Conservation (phyloP, 2,888 invertebrate species). For the Spodoptera picta region DNA sequence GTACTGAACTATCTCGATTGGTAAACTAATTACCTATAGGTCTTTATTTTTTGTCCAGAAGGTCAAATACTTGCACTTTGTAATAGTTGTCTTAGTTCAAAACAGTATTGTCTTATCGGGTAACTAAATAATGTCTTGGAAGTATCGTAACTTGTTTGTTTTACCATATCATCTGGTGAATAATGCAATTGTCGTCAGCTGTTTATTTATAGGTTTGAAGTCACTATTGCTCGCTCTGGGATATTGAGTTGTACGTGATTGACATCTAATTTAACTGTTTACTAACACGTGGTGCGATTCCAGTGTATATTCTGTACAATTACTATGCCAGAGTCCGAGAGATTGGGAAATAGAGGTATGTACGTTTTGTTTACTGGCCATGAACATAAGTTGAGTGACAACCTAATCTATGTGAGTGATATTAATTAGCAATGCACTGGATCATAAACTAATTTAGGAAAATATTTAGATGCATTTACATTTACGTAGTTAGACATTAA, state of each 20-base stretch:
- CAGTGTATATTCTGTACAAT: neutral
- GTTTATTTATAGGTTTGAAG: conserved; percentile 82
- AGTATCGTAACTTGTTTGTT: conserved; percentile 54
- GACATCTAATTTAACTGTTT: conserved; percentile 52
- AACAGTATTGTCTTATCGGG: conserved; percentile 20
- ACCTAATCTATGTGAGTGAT: no score
- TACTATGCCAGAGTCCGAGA: no score
- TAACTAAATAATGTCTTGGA: conserved; percentile 21
- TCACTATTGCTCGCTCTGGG: conserved; percentile 69
- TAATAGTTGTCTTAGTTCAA: neutral
- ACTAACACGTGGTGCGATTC: conserved; percentile 5
- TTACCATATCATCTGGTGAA: conserved; percentile 60
- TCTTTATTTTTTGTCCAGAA: neutral
- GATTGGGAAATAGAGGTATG: no score
- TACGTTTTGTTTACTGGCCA: no score
- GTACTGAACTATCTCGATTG: neutral
- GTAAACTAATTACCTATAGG: neutral
- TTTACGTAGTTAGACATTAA: no score
- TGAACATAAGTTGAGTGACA: no score
- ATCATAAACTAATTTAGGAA: no score
- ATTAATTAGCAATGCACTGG: no score
- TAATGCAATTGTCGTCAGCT: conserved; percentile 70
- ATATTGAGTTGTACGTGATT: conserved; percentile 61
- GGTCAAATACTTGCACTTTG: no score
- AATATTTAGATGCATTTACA: no score